phyloP scores from a whole-genome alignment of 2,113 vertebrate species.

The Camelus bactrianus region DNA sequence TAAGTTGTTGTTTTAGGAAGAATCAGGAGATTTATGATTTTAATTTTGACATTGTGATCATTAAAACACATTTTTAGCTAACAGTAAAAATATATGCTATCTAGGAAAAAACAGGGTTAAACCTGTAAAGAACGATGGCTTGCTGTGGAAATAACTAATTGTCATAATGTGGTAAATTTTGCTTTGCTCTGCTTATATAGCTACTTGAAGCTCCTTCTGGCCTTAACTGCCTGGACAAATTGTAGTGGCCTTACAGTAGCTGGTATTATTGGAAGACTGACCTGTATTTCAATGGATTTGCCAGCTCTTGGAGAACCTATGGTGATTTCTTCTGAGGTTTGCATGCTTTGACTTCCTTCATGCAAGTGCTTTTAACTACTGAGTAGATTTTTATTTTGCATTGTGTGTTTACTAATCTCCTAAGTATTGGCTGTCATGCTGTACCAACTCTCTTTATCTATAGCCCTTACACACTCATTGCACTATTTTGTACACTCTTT shows the following conservation, averaged over 20 bases:
- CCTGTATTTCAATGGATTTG: neutral
- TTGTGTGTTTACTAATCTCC: constrained; percentile 57
- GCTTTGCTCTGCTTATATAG: constrained; percentile 66
- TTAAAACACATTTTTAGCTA: neutral
- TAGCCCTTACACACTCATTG: neutral
- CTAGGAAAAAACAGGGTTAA: neutral
- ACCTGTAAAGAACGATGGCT: neutral
- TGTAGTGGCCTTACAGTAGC: neutral
- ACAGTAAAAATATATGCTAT: neutral
- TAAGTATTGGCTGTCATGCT: constrained; percentile 26
- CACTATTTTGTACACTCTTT: accelerated
- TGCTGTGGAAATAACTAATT: constrained; percentile 59
- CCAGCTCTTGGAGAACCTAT: neutral
- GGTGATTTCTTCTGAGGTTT: constrained; percentile 60
- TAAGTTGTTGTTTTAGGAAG: neutral
- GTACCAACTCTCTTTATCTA: neutral
- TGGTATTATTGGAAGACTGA: constrained; percentile 32
- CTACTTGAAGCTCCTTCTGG: constrained; percentile 56
- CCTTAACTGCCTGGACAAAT: constrained; percentile 61
- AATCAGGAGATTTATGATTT: neutral
- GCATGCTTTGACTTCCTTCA: constrained; percentile 75
- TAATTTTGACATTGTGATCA: neutral
- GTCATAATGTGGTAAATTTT: constrained; percentile 27
- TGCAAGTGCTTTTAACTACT: constrained; percentile 36
- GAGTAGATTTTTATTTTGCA: constrained; percentile 23